A percentile compares a stretch with the other conserved stretches of the same genome.
These are phyloP conservation scores for Automeris io DNA, from an alignment of 2,888 invertebrate genomes.

Conservation along the genomic window DNA sequence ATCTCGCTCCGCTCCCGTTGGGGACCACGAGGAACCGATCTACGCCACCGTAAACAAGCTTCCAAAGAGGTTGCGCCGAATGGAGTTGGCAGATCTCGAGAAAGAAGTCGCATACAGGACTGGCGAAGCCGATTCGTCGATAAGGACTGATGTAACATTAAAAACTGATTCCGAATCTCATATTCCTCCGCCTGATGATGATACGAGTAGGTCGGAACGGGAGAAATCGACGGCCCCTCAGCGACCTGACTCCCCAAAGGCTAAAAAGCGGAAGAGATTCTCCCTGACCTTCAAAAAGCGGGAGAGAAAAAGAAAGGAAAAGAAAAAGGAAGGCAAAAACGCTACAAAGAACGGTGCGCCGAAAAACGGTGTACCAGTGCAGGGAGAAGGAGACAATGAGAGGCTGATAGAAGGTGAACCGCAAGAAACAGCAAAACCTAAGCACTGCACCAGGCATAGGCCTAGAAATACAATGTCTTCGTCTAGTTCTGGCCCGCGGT, in stretches of 20 bases:
- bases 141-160: constrained; percentile 55
- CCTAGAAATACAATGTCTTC: constrained; percentile 62
- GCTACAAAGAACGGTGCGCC: constrained; percentile 43
- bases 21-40: constrained; percentile 68
- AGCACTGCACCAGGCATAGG: constrained; percentile 53
- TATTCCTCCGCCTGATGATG: constrained; percentile 57
- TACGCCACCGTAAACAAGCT: constrained; percentile 72
- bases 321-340: constrained; percentile 52
- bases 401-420: constrained; percentile 60
- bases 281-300: constrained; percentile 67
- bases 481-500: constrained; percentile 68
- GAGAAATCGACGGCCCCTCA: constrained; percentile 58
- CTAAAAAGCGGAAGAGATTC: constrained; percentile 66
- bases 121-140: constrained; percentile 60
- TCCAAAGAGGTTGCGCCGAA: constrained; percentile 64
- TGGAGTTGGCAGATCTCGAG: constrained; percentile 67
- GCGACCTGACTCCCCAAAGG: constrained; percentile 63
- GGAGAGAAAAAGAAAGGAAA: constrained; percentile 64
- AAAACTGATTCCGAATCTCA: constrained; percentile 67
- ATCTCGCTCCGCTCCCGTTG: constrained; percentile 71
- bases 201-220: constrained; percentile 65
- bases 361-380: constrained; percentile 50
- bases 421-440: constrained; percentile 43
- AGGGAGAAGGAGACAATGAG: constrained; percentile 63
- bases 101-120: constrained; percentile 67